Conservation (phyloP, 2,797 vertebrate genomes). For the Centropyge bicolor region DNA sequence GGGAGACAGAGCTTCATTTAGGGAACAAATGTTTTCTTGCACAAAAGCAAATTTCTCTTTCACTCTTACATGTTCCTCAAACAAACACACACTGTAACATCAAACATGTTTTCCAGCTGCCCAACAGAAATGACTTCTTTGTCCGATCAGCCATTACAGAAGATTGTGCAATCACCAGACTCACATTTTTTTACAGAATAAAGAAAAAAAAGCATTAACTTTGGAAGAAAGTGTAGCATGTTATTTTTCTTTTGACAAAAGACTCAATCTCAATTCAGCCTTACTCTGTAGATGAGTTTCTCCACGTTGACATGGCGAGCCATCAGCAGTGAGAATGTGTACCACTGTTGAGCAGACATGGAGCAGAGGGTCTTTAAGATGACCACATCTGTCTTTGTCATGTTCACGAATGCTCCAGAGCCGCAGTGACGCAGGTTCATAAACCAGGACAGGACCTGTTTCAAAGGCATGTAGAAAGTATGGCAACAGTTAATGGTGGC, state of each 20-base stretch:
- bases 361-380: conserved; percentile 84
- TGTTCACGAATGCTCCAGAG: conserved; percentile 21
- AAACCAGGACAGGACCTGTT: conserved; percentile 83
- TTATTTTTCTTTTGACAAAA: conserved; percentile 14
- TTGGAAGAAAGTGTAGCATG: not conserved
- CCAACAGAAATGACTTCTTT: conserved; percentile 20
- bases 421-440: conserved; percentile 75
- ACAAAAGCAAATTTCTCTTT: conserved; percentile 30
- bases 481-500: not conserved
- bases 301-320: conserved; percentile 87
- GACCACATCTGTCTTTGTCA: conserved; percentile 53
- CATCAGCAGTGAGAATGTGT: conserved; percentile 86
- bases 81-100: conserved; percentile 31
- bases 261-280: conserved; percentile 21
- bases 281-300: conserved; percentile 90
- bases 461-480: conserved; percentile 25
- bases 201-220: not conserved
- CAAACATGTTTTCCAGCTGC: not conserved
- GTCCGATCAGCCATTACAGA: conserved; percentile 5
- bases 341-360: conserved; percentile 81
- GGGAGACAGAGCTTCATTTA: conserved; percentile 12
- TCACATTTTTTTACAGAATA: conserved; percentile 1
- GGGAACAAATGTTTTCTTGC: conserved; percentile 27
- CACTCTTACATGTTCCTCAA: conserved; percentile 11
- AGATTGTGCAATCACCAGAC: conserved; percentile 15